Evolutionary conservation across 2,797 vertebrate species (phyloP).

Genomic region (Lophotriccus pileatus): DNA sequence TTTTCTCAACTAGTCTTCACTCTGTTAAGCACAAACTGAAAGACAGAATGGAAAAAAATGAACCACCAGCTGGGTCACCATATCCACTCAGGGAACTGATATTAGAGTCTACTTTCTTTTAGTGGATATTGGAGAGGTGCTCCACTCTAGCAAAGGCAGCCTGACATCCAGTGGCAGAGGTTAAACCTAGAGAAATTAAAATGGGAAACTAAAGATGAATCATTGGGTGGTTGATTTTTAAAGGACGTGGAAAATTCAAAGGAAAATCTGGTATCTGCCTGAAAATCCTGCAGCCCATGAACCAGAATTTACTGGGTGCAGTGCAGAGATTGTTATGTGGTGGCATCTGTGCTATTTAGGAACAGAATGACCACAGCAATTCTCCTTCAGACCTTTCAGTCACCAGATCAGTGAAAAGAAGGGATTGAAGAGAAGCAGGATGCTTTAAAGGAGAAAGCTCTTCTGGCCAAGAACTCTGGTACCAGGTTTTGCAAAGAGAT

Average conservation of each 20-base stretch:
- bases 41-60: background rate
- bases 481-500: background rate
- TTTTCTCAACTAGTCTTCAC: background rate
- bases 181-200: constrained; percentile 1
- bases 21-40: background rate
- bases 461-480: background rate
- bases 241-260: background rate
- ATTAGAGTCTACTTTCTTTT: background rate
- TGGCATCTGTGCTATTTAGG: background rate
- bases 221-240: background rate
- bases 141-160: background rate
- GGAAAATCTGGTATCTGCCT: background rate
- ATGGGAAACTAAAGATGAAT: background rate
- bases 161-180: background rate
- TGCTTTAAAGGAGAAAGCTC: background rate
- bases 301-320: background rate
- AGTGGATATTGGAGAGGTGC: background rate
- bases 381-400: background rate
- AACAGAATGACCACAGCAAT: background rate
- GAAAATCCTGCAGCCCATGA: background rate
- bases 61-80: background rate
- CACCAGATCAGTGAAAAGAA: background rate
- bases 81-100: background rate
- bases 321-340: background rate
- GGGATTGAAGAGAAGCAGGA: background rate